Conservation (phyloP, 2,888 invertebrate genomes). For the Phalangium opilio region DNA sequence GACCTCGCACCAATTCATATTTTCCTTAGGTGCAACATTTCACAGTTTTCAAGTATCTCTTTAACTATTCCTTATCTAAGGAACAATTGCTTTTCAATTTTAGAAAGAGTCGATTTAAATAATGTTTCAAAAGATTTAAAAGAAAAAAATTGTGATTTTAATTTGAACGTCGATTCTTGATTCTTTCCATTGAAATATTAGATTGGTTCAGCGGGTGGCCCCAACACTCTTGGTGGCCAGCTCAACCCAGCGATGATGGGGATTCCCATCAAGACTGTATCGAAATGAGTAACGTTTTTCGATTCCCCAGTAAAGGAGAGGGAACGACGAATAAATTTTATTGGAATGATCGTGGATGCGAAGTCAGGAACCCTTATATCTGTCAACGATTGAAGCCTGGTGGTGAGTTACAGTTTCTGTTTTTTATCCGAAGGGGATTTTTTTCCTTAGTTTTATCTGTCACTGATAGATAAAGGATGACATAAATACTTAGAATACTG, state of each 20-base stretch:
- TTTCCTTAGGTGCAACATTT: too few relatives aligned
- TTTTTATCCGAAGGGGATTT: too few relatives aligned
- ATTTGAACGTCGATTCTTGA: too few relatives aligned
- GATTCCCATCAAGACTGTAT: slow-evolving; percentile 66
- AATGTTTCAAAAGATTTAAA: too few relatives aligned
- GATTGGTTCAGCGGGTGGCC: slow-evolving; percentile 74
- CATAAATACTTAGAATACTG: not conserved
- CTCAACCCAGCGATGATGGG: slow-evolving; percentile 68
- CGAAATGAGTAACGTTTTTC: slow-evolving; percentile 52
- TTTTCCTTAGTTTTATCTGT: not conserved
- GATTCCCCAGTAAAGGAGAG: slow-evolving; percentile 28
- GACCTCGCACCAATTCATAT: too few relatives aligned
- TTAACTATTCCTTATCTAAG: too few relatives aligned
- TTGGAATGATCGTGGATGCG: slow-evolving; percentile 68
- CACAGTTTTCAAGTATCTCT: too few relatives aligned
- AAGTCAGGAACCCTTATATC: slow-evolving; percentile 53
- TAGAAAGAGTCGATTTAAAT: too few relatives aligned
- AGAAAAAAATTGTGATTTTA: too few relatives aligned
- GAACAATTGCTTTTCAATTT: too few relatives aligned
- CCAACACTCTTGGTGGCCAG: slow-evolving; percentile 46
- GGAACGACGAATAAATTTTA: slow-evolving; percentile 44
- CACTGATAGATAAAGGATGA: not conserved
- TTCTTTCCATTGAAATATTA: too few relatives aligned
- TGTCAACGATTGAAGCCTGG: slow-evolving; percentile 53
- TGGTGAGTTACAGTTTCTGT: too few relatives aligned